Evolutionary conservation across 2,888 invertebrate genomes (phyloP), one percentile per base, ranked within the genome.

Genomic region (Caprella mutica): DNA sequence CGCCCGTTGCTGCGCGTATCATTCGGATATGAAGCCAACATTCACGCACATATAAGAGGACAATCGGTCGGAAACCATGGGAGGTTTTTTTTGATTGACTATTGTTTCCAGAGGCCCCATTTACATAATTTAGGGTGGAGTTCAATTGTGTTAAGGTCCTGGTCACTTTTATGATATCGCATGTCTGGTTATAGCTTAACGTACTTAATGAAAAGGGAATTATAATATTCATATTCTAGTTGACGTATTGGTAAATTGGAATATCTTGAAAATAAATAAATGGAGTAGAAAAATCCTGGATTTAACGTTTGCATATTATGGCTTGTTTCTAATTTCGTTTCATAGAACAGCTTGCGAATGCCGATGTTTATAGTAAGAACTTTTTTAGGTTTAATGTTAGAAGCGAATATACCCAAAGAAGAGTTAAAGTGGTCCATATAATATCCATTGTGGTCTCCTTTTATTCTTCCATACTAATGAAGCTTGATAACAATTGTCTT

Each of bases 71-170:
- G 48, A 6, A 21, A n/a, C 48, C 14, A 21, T 30, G 48, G 48
- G 48, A 29, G 48, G 48, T 17, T 48, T n/a, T n/a, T n/a, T 27
- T 14, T 48, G 48, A 48, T 48, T 48, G 48, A 48, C 48, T 29
- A 48, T 48, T 48, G 48, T 48, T 48, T 48, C 30, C 29, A 17
- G 19, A 24, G 48, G n/a, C 17, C 3, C 17, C 48, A 48, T 48
- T 48, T 48, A 24, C 48, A 48, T 48, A 48, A 48, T 48, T 48
- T 24, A 24, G 48, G 48, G 48, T 48, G 48, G 48, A 48, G 48
- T 21, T 6, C 27, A n/a, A n/a, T 9, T 5, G 26, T 6, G 26
- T n/a, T 27, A 27, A n/a, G 44, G 44, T 26, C n/a, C 29, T 30
- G 48, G 48, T 48, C 30, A 48, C 44, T 44, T 40, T n/a, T n/a